phyloP scores from a whole-genome alignment of 2,888 invertebrate genomes.

The Nebria brevicollis region DNA sequence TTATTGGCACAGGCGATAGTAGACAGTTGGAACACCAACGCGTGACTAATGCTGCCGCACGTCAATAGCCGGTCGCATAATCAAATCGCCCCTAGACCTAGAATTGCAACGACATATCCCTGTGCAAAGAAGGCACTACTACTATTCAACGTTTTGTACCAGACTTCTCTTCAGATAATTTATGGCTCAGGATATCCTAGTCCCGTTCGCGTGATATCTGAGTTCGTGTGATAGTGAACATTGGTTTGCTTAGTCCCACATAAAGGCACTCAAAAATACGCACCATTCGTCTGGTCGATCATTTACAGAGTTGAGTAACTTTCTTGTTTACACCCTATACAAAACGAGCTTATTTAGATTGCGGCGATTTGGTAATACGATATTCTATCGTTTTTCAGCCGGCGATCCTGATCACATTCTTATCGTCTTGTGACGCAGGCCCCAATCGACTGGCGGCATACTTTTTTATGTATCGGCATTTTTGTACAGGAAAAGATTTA shows the following conservation, averaged over 20 bases:
- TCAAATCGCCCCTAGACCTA: constrained; percentile 24
- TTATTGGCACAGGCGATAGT: constrained; percentile 47
- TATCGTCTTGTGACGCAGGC: constrained; percentile 23
- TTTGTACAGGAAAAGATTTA: neutral
- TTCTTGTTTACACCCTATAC: neutral
- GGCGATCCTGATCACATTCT: constrained; percentile 16
- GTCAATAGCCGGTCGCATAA: constrained; percentile 24
- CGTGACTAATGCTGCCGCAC: constrained; percentile 39
- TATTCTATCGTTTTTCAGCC: constrained; percentile 27
- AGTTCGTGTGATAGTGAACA: constrained; percentile 45
- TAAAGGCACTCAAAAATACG: constrained; percentile 20
- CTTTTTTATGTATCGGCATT: constrained; percentile 14
- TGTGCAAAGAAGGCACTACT: neutral
- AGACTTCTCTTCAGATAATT: constrained; percentile 55
- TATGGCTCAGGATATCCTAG: constrained; percentile 60
- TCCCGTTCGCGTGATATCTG: constrained; percentile 60
- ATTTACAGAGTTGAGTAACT: constrained; percentile 33
- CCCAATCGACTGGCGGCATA: constrained; percentile 5
- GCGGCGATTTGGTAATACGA: constrained; percentile 37
- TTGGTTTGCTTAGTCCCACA: constrained; percentile 43
- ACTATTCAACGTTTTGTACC: neutral
- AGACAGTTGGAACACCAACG: constrained; percentile 29
- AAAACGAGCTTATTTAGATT: constrained; percentile 33
- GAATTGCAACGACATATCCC: neutral
- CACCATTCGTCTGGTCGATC: neutral